Evolutionary conservation across 2,888 invertebrate species (phyloP).

Genomic region (Drosophila melanocephala): DNA sequence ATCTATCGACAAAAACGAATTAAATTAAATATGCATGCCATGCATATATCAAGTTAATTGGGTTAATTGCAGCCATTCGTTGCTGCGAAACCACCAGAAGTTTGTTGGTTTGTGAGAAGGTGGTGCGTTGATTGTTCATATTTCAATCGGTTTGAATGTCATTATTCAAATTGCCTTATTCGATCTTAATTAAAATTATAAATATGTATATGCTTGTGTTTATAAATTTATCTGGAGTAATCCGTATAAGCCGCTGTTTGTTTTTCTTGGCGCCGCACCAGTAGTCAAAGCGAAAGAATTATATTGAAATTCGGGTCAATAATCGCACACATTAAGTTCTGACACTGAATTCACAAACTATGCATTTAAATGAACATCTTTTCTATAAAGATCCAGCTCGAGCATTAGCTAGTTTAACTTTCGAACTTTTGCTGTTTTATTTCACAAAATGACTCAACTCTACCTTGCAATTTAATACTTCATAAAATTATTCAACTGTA

Average conservation of each 20-base stretch:
- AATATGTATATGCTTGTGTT: background rate
- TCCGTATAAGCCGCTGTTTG: background rate
- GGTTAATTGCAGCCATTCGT: constrained; percentile 67
- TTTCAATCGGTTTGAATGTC: constrained; percentile 33
- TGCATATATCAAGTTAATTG: constrained; percentile 75
- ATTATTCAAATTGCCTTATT: constrained; percentile 41
- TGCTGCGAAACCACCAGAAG: background rate
- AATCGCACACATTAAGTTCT: background rate
- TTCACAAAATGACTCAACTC: background rate
- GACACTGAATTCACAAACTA: background rate
- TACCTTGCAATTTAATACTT: background rate
- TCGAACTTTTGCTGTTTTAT: background rate
- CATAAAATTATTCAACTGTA: background rate
- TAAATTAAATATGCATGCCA: constrained; percentile 67
- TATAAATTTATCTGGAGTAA: background rate
- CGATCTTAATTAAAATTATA: constrained; percentile 31
- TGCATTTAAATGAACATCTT: background rate
- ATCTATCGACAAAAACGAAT: constrained; percentile 30
- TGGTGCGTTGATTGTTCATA: constrained; percentile 10
- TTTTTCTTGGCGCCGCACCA: background rate
- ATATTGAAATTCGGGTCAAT: background rate
- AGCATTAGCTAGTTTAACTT: background rate
- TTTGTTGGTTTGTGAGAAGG: constrained; percentile 4
- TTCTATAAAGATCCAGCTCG: background rate
- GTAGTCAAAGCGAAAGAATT: background rate